A percentile compares a stretch with the other conserved stretches of the same genome.
phyloP scores from a whole-genome alignment of 2,113 vertebrate genomes.

The Cinclus mexicanus region DNA sequence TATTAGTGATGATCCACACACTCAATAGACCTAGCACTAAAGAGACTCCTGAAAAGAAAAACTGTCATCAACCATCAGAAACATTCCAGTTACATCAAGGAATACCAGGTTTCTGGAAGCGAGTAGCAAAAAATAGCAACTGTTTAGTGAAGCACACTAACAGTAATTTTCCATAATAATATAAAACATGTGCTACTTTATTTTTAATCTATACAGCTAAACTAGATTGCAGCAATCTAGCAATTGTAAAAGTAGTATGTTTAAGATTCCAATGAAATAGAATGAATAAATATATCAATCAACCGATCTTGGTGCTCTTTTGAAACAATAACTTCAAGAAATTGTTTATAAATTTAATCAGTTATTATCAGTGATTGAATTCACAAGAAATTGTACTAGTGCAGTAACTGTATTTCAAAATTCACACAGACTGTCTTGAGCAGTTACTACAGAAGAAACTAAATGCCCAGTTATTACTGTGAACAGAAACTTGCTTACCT shows the following conservation, averaged over 20 bases:
- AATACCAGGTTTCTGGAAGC: not conserved
- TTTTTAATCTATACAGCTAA: not conserved
- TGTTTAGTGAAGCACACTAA: not conserved
- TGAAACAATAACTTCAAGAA: not conserved
- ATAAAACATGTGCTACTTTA: not conserved
- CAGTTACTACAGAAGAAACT: not conserved
- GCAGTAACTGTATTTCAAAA: not conserved
- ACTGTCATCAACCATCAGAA: not conserved
- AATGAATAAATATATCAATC: not conserved
- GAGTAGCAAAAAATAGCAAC: not conserved
- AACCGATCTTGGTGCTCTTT: not conserved
- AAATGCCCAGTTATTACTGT: not conserved
- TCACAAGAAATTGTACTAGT: not conserved
- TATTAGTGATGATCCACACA: not conserved
- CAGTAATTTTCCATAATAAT: not conserved
- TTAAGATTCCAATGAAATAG: not conserved
- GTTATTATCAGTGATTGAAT: not conserved
- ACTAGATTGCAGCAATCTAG: not conserved
- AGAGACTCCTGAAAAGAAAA: not conserved
- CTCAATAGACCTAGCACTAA: not conserved
- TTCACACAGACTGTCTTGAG: not conserved
- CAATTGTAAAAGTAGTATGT: not conserved
- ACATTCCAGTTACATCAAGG: not conserved
- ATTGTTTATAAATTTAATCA: not conserved
- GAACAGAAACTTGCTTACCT: conserved; percentile 72